phyloP scores from a whole-genome alignment of 2,888 invertebrate genomes.

The Horisme vitalbata region DNA sequence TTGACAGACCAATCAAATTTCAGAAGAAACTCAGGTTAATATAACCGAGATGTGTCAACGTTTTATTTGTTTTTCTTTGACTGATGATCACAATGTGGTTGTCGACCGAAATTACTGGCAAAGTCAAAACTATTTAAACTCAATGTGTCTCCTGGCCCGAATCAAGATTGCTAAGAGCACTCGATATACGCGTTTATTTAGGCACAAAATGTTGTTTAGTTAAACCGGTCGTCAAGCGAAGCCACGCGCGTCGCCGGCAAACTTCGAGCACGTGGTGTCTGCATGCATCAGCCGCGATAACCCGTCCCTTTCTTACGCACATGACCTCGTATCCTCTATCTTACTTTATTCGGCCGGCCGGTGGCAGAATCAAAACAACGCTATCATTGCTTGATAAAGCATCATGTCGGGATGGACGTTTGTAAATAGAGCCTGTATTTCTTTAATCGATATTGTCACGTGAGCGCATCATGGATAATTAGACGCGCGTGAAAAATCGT shows the following conservation, averaged over 20 bases:
- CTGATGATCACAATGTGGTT: no score
- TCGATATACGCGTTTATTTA: not conserved
- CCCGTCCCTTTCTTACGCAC: constrained; percentile 43
- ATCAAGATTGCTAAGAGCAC: constrained; percentile 4
- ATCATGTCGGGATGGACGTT: constrained; percentile 24
- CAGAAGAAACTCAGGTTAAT: no score
- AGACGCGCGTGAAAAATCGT: constrained; percentile 19
- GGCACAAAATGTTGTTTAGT: constrained; percentile 1
- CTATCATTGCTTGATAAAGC: constrained; percentile 28
- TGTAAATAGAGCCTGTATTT: not conserved
- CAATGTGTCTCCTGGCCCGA: constrained; percentile 1
- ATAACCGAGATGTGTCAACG: no score
- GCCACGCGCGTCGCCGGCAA: constrained; percentile 15
- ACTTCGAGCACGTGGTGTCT: constrained; percentile 47
- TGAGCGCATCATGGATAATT: constrained; percentile 16
- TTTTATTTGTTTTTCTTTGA: no score
- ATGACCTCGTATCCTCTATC: constrained; percentile 35
- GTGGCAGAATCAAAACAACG: constrained; percentile 36
- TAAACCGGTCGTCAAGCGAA: constrained; percentile 22
- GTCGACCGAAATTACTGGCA: not conserved
- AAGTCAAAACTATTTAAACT: constrained; percentile 10
- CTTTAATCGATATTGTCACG: constrained; percentile 24
- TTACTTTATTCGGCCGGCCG: constrained; percentile 40
- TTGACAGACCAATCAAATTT: no score
- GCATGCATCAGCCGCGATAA: constrained; percentile 53